A percentile compares a stretch with the other conserved stretches of the same genome.
Conservation (phyloP, 2,113 vertebrate species). For the Garra rufa region DNA sequence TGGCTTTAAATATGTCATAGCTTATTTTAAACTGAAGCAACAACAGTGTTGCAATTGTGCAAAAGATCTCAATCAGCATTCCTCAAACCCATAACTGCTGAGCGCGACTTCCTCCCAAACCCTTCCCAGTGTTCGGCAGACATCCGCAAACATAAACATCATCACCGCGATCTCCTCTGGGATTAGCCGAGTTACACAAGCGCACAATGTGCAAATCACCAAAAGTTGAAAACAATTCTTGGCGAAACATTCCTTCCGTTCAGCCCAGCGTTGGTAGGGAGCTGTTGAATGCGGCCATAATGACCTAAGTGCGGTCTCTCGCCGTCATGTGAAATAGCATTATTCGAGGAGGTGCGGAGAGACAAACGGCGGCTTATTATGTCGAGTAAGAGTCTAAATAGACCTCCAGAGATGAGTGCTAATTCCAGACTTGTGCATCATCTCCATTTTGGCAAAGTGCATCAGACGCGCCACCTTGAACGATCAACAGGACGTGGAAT, state of each 20-base stretch:
- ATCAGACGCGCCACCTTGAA: neutral
- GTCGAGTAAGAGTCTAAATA: constrained; percentile 4
- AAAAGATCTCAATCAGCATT: constrained; percentile 37
- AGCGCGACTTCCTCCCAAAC: constrained; percentile 21
- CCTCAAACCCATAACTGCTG: constrained; percentile 30
- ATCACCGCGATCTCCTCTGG: constrained; percentile 29
- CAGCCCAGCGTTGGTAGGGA: neutral
- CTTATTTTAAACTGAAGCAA: constrained; percentile 29
- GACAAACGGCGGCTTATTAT: constrained; percentile 8
- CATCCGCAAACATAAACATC: constrained; percentile 42
- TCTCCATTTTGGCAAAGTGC: neutral
- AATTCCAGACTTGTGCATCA: constrained; percentile 31
- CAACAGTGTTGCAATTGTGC: constrained; percentile 1
- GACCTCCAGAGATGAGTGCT: constrained; percentile 1
- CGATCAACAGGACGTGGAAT: neutral
- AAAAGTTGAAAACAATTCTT: neutral
- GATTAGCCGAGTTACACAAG: constrained; percentile 12
- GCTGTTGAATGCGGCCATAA: constrained; percentile 18
- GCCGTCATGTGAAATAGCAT: constrained; percentile 6
- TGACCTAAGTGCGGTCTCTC: constrained; percentile 3
- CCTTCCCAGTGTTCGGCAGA: constrained; percentile 6
- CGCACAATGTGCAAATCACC: neutral
- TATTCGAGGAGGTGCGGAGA: constrained; percentile 18
- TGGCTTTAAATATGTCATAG: constrained; percentile 17
- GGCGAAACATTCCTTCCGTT: neutral